These are phyloP conservation scores for Pteria penguin DNA, from an alignment of 2,888 invertebrate species.

Conservation along the genomic window DNA sequence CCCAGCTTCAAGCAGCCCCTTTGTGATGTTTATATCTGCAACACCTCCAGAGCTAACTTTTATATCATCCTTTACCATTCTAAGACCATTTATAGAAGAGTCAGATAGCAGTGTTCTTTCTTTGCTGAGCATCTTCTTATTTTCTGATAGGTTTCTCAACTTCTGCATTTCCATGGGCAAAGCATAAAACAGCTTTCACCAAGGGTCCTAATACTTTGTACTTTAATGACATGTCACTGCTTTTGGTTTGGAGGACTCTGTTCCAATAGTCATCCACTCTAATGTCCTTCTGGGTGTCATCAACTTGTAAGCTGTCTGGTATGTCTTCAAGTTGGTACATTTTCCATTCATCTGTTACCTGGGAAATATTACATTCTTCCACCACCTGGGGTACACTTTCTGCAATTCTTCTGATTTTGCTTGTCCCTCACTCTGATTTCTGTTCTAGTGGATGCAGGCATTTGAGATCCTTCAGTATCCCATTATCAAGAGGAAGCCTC, in stretches of 20 bases:
- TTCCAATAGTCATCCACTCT: conserved; percentile 43
- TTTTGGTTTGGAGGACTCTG: conserved; percentile 28
- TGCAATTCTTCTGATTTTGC: conserved; percentile 38
- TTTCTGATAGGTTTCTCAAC: conserved; percentile 3
- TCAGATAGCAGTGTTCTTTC: conserved; percentile 42
- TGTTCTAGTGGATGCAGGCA: conserved; percentile 40
- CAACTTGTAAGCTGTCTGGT: conserved; percentile 31
- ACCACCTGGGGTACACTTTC: conserved; percentile 35
- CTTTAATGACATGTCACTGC: conserved; percentile 20
- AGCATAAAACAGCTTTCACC: conserved; percentile 33
- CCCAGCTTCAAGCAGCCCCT: conserved; percentile 12
- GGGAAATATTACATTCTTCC: conserved; percentile 30
- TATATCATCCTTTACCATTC: conserved; percentile 34
- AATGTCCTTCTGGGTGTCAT: conserved; percentile 26
- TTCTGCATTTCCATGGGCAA: conserved; percentile 29
- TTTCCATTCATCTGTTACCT: conserved; percentile 41
- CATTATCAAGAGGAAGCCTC: conserved; percentile 18
- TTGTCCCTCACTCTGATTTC: conserved; percentile 35
- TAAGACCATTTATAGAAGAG: conserved; percentile 36
- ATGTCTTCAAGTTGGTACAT: conserved; percentile 28
- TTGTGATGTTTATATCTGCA: conserved; percentile 21
- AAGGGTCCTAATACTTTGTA: conserved; percentile 29
- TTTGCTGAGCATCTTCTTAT: conserved; percentile 38
- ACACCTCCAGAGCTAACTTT: conserved; percentile 28
- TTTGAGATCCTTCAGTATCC: conserved; percentile 27